A percentile compares a stretch with the other conserved stretches of the same genome.
Evolutionary conservation across 2,888 invertebrate species (phyloP).

Genomic region (Cephus sareptanus): DNA sequence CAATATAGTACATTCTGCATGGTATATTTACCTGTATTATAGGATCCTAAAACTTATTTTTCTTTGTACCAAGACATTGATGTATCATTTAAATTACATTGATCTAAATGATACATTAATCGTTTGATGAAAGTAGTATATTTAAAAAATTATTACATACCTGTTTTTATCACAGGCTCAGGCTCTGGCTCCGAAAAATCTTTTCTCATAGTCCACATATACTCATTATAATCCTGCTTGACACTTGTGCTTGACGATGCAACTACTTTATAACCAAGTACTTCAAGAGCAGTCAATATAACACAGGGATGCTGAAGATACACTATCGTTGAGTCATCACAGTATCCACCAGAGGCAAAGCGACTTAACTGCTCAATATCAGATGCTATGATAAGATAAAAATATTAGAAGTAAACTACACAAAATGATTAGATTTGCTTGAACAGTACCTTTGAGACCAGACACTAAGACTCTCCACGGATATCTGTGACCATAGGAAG

Average conservation of each 20-base stretch:
- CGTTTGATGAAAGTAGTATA: not conserved
- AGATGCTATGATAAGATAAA: conserved; percentile 69
- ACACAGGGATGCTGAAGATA: conserved; percentile 90
- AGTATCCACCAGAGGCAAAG: conserved; percentile 86
- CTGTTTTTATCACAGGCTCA: conserved; percentile 56
- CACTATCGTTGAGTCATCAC: conserved; percentile 86
- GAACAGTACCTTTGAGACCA: conserved; percentile 80
- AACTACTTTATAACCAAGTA: conserved; percentile 88
- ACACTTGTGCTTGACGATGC: conserved; percentile 88
- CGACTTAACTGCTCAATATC: conserved; percentile 86
- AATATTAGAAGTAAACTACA: conserved; percentile 22
- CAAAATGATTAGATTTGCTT: conserved; percentile 5
- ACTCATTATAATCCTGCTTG: conserved; percentile 89
- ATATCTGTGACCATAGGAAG: conserved; percentile 87
- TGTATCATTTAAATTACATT: not conserved
- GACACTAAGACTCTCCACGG: conserved; percentile 90
- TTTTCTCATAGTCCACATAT: conserved; percentile 94
- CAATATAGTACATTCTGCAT: not conserved
- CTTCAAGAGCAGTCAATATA: conserved; percentile 87
- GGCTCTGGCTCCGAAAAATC: conserved; percentile 88
- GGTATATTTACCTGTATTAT: not conserved
- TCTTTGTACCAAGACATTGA: not conserved
- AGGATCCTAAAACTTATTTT: not conserved
- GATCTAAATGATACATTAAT: not conserved
- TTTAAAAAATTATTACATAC: conserved; percentile 29